These are phyloP conservation scores for Panonychus citri DNA, from an alignment of 1,140 invertebrate genomes.

Conservation along the genomic window DNA sequence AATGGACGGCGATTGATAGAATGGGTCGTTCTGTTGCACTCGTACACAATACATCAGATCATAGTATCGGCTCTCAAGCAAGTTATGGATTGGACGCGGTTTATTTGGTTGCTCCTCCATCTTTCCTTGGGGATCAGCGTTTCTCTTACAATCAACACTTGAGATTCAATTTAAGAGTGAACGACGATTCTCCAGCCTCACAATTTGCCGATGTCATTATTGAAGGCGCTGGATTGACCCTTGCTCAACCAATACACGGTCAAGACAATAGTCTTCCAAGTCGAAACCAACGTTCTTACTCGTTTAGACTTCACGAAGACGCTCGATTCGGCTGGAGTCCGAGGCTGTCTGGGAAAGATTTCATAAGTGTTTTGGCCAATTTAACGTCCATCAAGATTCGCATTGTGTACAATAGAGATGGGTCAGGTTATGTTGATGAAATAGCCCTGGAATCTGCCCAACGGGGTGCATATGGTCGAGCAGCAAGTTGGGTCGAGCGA, in stretches of 20 bases:
- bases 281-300: slow-evolving; percentile 42
- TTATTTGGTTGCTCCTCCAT: slow-evolving; percentile 67
- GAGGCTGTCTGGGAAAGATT: slow-evolving; percentile 51
- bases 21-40: slow-evolving; percentile 13
- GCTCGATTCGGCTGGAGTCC: slow-evolving; percentile 77
- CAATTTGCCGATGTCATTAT: slow-evolving; percentile 63
- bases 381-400: slow-evolving; percentile 80
- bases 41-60: background rate
- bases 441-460: slow-evolving; percentile 63
- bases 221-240: slow-evolving; percentile 45
- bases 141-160: slow-evolving; percentile 82
- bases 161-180: slow-evolving; percentile 65
- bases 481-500: slow-evolving; percentile 76
- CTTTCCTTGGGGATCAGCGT: slow-evolving; percentile 74
- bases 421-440: slow-evolving; percentile 64
- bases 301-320: slow-evolving; percentile 69
- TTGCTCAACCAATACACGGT: slow-evolving; percentile 70
- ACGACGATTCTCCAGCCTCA: slow-evolving; percentile 40
- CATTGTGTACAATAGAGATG: slow-evolving; percentile 57
- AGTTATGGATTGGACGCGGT: slow-evolving; percentile 40
- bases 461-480: slow-evolving; percentile 46
- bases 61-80: slow-evolving; percentile 40
- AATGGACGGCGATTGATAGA: slow-evolving; percentile 53
- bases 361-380: slow-evolving; percentile 73
- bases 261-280: slow-evolving; percentile 62